Evolutionary conservation across 2,888 invertebrate species (phyloP), one percentile per base, ranked within the genome.

Genomic region (Ischnus inquisitorius): DNA sequence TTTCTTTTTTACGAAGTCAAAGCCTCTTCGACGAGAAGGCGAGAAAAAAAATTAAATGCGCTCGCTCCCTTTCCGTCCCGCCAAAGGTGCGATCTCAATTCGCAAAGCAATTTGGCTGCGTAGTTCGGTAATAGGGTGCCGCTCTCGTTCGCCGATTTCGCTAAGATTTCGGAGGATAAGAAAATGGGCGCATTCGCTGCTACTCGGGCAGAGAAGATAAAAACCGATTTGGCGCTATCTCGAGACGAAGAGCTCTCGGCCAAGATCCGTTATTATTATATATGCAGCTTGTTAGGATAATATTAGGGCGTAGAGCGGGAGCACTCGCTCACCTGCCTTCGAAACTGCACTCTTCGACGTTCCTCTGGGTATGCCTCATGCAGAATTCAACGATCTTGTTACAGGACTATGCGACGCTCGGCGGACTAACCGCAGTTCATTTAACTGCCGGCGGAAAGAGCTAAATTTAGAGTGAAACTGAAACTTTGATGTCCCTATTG

Each of bases 201-300:
- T 28, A 16, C 57, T n/a, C n/a, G 39, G 16, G 62, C 54, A 5
- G 43, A 10, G 4, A 8, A 16, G 67, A 79, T 74, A 65, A 67
- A 72, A 74, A n/a, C 60, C 46, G 67, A 74, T 74, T 48, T 60
- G 41, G 48, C 43, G 39, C 39, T 57, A 25, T 48, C 67, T 28
- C 19, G 19, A 10, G 19, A 60, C 54, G 46, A 67, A 41, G 67
- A 51, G 51, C 64, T 39, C 68, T 67, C 67, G 67, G 68, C 67
- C 74, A 74, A 68, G 79, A 4, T 34, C 8, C 34, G 68, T 75
- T 68, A 80, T 25, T 25, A 14, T 25, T 25, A 57, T 57, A 14
- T 68, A 74, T 34, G 34, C 34, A 80, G 80, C 80, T 80, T 75
- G 80, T 80, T 79, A 79, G 74, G 74, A 60, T 74, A 79, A 79